Conservation (phyloP, 2,888 invertebrate genomes). For the Nasonovia ribisnigri region DNA sequence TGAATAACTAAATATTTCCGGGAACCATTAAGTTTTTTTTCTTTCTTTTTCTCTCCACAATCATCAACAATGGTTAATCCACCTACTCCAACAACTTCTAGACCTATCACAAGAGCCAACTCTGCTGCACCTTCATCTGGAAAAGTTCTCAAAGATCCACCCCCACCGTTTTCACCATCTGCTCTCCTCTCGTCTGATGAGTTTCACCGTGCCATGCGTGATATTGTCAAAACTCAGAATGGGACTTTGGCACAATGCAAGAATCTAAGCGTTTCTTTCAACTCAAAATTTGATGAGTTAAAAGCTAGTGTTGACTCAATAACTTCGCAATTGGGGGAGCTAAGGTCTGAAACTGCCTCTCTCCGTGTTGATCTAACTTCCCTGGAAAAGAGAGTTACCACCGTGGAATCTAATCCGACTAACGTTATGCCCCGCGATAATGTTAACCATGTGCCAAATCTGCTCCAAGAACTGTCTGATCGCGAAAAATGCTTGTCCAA, state of each 20-base stretch:
- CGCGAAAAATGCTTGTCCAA: background rate
- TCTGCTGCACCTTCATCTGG: background rate
- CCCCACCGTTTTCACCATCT: background rate
- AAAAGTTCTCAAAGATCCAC: background rate
- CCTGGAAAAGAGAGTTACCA: too few relatives aligned
- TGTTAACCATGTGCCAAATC: background rate
- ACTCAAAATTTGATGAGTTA: background rate
- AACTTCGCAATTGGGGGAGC: background rate
- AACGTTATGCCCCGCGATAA: background rate
- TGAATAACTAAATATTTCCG: too few relatives aligned
- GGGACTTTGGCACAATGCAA: background rate
- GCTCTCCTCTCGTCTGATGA: background rate
- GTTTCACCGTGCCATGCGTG: background rate
- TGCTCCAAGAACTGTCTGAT: background rate
- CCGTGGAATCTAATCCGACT: too few relatives aligned
- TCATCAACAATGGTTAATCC: too few relatives aligned
- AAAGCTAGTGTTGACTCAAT: background rate
- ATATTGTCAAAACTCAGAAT: too few relatives aligned
- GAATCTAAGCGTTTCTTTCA: background rate
- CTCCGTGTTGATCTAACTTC: conserved; percentile 3
- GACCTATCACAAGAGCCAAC: background rate
- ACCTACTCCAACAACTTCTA: too few relatives aligned
- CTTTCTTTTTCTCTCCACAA: too few relatives aligned
- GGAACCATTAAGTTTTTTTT: too few relatives aligned
- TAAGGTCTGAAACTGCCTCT: background rate